Evolutionary conservation across 1,140 invertebrate species (phyloP), one percentile per base, ranked within the genome.

Genomic region (Ceratosolen fusciceps): DNA sequence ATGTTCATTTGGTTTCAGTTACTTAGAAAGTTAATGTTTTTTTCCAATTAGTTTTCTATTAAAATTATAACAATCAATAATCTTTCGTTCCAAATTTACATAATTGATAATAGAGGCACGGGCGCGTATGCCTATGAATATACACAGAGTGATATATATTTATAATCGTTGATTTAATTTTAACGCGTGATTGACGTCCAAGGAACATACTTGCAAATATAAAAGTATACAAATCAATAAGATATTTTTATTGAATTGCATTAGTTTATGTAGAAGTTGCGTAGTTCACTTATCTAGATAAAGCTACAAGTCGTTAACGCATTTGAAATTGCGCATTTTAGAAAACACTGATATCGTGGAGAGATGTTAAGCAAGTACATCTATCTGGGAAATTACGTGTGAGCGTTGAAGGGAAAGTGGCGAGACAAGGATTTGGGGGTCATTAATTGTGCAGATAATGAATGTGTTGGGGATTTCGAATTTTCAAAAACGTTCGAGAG

Each of bases 371-470:
- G 5, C 39, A 12, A 43, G n/a, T n/a, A 1, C 65, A 47, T 43
- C 16, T 14, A 39, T 39, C 2, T 19, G 31, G 4, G 68, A 71
- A 21, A 52, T n/a, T 29, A 31, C 34, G 37, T 70, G 47, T 29
- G 0, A 0, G 24, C 43, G 67, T 47, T 47, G 26, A 43, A 67
- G 26, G 39, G 52, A 12, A 73, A 79, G 43, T 74, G 70, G 24
- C 31, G 70, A 73, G 74, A 74, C 54, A 39, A 58, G 1, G 26
- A 29, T 37, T 70, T 14, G 12, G 65, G 34, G 47, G 24, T 39
- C 39, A 79, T 74, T 67, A 67, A 79, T 73, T 79, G 74, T 24
- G 47, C 47, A 16, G 43, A 65, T 31, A 24, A n/a, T 26, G 31
- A 79, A 77, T 62, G 12, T 34, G 1, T 39, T 19, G 37, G 67